Conservation (phyloP, 2,113 vertebrate genomes). For the Aegithalos caudatus region DNA sequence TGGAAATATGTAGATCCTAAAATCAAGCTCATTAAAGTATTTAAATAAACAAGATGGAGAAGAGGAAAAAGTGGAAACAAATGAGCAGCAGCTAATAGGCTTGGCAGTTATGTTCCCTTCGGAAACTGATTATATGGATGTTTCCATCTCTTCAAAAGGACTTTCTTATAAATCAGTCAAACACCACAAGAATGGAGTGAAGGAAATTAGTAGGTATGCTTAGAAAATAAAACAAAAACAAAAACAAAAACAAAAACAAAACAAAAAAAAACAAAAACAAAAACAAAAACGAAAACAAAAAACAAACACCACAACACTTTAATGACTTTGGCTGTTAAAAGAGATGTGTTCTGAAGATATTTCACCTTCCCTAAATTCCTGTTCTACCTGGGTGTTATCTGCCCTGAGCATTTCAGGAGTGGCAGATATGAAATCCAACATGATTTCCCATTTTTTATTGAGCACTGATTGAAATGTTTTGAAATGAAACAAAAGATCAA, state of each 20-base stretch:
- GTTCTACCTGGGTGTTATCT: neutral
- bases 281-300: too few relatives aligned
- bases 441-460: neutral
- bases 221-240: neutral
- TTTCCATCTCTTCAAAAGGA: neutral
- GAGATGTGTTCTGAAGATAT: neutral
- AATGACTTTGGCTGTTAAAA: neutral
- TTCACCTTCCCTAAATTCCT: neutral
- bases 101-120: neutral
- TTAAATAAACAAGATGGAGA: constrained; percentile 6
- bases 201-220: neutral
- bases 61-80: neutral
- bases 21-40: constrained; percentile 7
- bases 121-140: neutral
- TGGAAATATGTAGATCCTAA: neutral
- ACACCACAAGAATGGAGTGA: neutral
- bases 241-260: too few relatives aligned
- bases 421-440: neutral
- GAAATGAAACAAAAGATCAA: neutral
- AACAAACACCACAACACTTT: too few relatives aligned
- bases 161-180: neutral
- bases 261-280: too few relatives aligned
- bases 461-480: neutral
- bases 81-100: neutral
- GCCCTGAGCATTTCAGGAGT: neutral